phyloP scores from a whole-genome alignment of 2,888 invertebrate genomes.

The Herminia tarsipennalis region DNA sequence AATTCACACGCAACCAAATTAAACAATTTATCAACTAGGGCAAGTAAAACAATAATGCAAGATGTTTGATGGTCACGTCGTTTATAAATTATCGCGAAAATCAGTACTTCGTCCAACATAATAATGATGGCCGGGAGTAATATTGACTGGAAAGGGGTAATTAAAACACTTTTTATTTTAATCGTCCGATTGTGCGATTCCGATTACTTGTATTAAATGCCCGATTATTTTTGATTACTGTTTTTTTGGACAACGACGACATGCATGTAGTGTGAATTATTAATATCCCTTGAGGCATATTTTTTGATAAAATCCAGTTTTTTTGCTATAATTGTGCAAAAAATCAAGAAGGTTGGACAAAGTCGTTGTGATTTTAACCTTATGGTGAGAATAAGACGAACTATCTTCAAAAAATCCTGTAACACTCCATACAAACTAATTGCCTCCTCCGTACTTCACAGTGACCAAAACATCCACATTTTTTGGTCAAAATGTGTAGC shows the following conservation, averaged over 20 bases:
- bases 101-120: constrained; percentile 17
- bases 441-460: not conserved
- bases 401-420: not conserved
- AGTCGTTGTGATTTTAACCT: too few species aligned
- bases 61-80: constrained; percentile 43
- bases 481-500: constrained; percentile 21
- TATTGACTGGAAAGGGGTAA: constrained; percentile 23
- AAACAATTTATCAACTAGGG: constrained; percentile 35
- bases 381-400: too few species aligned
- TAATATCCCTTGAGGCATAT: too few species aligned
- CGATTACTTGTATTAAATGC: not conserved
- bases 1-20: constrained; percentile 27
- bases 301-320: too few species aligned
- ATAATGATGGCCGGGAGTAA: constrained; percentile 24
- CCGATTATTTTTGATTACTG: constrained; percentile 11
- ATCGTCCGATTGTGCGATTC: constrained; percentile 6
- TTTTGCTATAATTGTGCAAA: too few species aligned
- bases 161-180: constrained; percentile 50
- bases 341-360: too few species aligned
- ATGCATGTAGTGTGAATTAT: too few species aligned
- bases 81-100: constrained; percentile 61
- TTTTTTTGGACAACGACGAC: too few species aligned
- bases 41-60: constrained; percentile 8
- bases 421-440: not conserved
- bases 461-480: constrained; percentile 22